Evolutionary conservation across 2,888 invertebrate genomes (phyloP).

Genomic region (Melieria omissa): DNA sequence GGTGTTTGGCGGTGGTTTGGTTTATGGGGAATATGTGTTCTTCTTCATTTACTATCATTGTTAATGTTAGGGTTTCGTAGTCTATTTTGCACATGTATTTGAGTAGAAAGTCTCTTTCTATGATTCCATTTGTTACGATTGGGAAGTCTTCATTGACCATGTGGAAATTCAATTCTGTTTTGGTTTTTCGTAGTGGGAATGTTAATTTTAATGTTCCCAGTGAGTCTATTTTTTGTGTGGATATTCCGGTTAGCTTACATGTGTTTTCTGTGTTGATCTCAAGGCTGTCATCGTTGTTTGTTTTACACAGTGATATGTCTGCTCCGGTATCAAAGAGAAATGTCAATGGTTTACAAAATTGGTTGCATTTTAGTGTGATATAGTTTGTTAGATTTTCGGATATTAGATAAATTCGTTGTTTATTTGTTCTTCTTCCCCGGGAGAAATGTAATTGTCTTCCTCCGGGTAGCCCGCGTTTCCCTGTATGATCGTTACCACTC

Average conservation of each 20-base stretch:
- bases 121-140: slow-evolving; percentile 33
- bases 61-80: slow-evolving; percentile 29
- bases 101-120: slow-evolving; percentile 34
- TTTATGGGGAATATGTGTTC: slow-evolving; percentile 15
- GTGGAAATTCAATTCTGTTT: slow-evolving; percentile 18
- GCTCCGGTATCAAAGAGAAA: slow-evolving; percentile 20
- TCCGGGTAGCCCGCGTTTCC: slow-evolving; percentile 3
- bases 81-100: slow-evolving; percentile 31
- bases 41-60: slow-evolving; percentile 11
- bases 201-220: slow-evolving; percentile 14
- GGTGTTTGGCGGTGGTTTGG: slow-evolving; percentile 5
- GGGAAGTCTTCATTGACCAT: slow-evolving; percentile 22
- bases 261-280: slow-evolving; percentile 6
- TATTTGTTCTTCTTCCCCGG: neutral
- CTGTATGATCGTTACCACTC: too few relatives aligned
- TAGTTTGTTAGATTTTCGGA: slow-evolving; percentile 19
- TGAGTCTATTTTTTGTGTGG: slow-evolving; percentile 18
- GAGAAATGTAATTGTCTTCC: neutral
- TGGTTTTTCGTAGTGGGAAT: slow-evolving; percentile 7
- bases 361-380: neutral
- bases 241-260: slow-evolving; percentile 22
- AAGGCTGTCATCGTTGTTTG: slow-evolving; percentile 15
- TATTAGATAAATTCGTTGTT: slow-evolving; percentile 1
- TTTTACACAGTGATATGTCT: slow-evolving; percentile 31
- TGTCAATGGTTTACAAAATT: neutral